phyloP scores from a whole-genome alignment of 2,113 vertebrate genomes.

The Malurus cyaneus region DNA sequence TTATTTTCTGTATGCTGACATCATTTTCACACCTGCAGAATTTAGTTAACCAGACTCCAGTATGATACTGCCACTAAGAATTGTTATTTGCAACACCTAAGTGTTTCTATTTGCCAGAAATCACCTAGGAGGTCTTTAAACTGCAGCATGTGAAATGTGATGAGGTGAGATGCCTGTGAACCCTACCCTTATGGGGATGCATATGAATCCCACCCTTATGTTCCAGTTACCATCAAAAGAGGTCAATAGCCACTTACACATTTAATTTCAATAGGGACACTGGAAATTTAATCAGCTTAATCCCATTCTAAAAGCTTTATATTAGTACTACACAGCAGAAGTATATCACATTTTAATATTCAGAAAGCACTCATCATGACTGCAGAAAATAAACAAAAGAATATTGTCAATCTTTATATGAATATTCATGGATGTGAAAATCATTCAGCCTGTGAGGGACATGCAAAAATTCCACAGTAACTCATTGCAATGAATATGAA shows the following conservation, averaged over 20 bases:
- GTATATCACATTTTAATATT: neutral
- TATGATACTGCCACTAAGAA: neutral
- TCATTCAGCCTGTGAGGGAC: neutral
- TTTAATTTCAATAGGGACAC: neutral
- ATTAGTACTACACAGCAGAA: neutral
- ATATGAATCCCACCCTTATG: neutral
- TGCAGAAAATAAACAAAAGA: neutral
- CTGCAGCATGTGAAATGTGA: neutral
- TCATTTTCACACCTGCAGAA: neutral
- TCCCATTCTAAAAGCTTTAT: neutral
- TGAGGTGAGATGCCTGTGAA: neutral
- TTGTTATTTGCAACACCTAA: neutral
- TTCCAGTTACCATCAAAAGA: neutral
- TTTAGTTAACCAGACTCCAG: neutral
- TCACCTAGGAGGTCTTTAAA: neutral
- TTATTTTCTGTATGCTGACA: neutral
- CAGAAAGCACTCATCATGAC: neutral
- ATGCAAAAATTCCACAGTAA: neutral
- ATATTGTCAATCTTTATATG: neutral
- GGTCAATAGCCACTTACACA: rapidly evolving
- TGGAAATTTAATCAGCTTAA: neutral
- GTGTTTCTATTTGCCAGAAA: neutral
- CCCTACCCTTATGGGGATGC: neutral
- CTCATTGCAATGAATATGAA: neutral
- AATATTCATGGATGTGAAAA: neutral